Evolutionary conservation across 2,888 invertebrate genomes (phyloP), one percentile per base, ranked within the genome.

Genomic region (Epistrophella euchroma): DNA sequence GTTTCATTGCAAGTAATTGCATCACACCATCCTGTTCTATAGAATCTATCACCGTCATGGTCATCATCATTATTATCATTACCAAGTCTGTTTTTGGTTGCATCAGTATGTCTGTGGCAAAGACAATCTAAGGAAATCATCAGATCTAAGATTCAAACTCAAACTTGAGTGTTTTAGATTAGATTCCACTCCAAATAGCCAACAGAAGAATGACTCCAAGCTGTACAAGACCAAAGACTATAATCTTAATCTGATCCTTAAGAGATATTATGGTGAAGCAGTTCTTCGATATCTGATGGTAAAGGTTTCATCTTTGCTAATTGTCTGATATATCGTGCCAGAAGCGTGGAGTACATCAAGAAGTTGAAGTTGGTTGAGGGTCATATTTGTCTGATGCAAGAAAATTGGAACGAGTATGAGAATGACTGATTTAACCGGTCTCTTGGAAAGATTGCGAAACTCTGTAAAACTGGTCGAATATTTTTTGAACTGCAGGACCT

Each of bases 1-100:
- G 84, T 81, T 85, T 56, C 72, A 85, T 68, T 72, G 75, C 84
- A 81, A 85, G 81, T 82, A 86, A 86, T 86, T 86, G 86, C 86
- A 86, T 86, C 82, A 86, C 82, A 86, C 86, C 77, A 74, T 77
- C 86, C 82, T 74, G 82, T 82, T 86, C 47, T 55, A 40, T 50
- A 56, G 82, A 82, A 86, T 86, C 86, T 86, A 86, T 86, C 86
- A 82, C 81, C 77, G 74, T 74, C 82, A 70, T 86, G 45, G 60
- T 52, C 56, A 64, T 58, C 62, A 81, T 70, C 75, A 66, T 66
- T 71, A 74, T 52, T 70, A 55, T 43, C 83, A 71, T 68, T 62
- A 64, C 9, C 58, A 56, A 47, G 66, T 66, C 66, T 66, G 47
- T 66, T 50, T 66, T 66, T 66, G 66, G 50, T 50, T 50, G 19